These are phyloP conservation scores for Dasysyrphus tricinctus DNA, from an alignment of 2,888 invertebrate species.

Conservation along the genomic window DNA sequence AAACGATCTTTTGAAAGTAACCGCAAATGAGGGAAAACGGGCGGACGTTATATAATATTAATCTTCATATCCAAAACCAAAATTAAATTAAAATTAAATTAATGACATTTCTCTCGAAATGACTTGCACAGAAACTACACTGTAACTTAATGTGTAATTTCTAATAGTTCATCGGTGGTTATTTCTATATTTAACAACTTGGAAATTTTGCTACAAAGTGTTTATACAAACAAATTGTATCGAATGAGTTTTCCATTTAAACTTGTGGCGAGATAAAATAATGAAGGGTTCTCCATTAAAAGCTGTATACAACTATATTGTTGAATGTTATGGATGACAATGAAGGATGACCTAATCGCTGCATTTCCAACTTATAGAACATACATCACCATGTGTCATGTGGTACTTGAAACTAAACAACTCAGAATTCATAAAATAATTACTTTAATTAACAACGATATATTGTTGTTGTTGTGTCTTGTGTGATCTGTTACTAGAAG, in stretches of 20 bases:
- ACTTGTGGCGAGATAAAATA: conserved; percentile 8
- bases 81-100: no score
- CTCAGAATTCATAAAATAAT: conserved; percentile 59
- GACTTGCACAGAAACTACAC: neutral
- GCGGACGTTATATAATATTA: no score
- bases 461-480: neutral
- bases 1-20: no score
- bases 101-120: no score
- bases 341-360: conserved; percentile 67
- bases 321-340: conserved; percentile 30
- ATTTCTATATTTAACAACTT: no score
- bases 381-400: conserved; percentile 49
- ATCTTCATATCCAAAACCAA: no score
- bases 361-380: conserved; percentile 47
- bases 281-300: neutral
- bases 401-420: conserved; percentile 42
- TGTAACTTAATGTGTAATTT: neutral
- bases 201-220: neutral
- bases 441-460: conserved; percentile 61
- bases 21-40: no score
- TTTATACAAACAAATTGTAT: neutral
- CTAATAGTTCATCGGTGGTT: no score
- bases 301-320: neutral
- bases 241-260: conserved; percentile 1
- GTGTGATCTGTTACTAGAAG: neutral